Base-by-base conservation (phyloP, 2,113 vertebrate species). In the Brachyhypopomus occidentalis region DNA sequence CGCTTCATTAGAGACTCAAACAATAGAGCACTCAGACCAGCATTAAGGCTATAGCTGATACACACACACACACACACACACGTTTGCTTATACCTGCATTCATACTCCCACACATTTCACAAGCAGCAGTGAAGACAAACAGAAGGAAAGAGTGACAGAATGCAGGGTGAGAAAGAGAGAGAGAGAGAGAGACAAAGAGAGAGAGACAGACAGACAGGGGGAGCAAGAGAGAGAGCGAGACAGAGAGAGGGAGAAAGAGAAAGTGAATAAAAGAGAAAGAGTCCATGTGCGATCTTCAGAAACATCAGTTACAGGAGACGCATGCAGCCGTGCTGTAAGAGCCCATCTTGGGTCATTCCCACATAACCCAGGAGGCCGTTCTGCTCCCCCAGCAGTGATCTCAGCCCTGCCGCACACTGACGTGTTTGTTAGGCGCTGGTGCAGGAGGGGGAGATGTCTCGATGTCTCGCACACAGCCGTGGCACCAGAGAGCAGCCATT, bases 1-100 rank as follows among this genome's bases (percentile, higher is more conserved):
- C 9, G 58, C 55, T 25, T 79, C 8, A 63, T 63, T 34, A 59
- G 60, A 75, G 80, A 80, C 73, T 81, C 38, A 69, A 74, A 85
- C 75, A 86, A 55, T 36, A 86, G 88, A 78, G 85, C 75, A 87
- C 75, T 27, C 30, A 74, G n/a, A n/a, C n/a, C n/a, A n/a, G n/a
- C n/a, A n/a, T n/a, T n/a, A n/a, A n/a, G n/a, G n/a, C n/a, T n/a
- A n/a, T n/a, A n/a, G n/a, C n/a, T n/a, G n/a, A n/a, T n/a, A n/a
- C 55, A 78, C 48, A 74, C 41, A 41, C 79, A 72, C 14, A n/a
- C 55, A 45, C 27, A 30, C 34, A 64, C 70, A 64, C n/a, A 27
- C 41, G 4, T 2, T 52, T 1, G 45, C 19, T 19, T 23, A 27
- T 22, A 75, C 63, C 72, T 78, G 63, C 63, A 56, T 16, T 67